A percentile compares a stretch with the other conserved stretches of the same genome.
Conservation (phyloP, 2,113 vertebrate species). For the Oreochromis tanganicae region DNA sequence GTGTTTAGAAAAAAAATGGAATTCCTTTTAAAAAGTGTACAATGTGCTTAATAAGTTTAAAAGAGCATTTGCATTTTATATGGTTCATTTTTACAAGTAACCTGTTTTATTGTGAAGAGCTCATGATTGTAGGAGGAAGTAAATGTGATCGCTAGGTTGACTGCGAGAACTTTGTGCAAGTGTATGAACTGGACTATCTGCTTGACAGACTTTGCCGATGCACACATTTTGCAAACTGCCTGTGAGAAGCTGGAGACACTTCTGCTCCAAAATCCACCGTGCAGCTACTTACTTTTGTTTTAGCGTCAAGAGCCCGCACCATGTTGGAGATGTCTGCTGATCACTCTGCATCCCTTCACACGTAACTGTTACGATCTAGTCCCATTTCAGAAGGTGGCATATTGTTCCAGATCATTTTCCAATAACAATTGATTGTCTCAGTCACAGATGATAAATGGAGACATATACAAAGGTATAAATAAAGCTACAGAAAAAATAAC, state of each 20-base stretch:
- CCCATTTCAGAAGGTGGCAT: neutral
- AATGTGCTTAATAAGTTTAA: neutral
- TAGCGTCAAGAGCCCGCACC: neutral
- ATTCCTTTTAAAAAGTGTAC: neutral
- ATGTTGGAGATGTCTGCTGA: neutral
- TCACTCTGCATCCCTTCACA: neutral
- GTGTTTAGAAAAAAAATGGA: neutral
- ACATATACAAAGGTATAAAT: neutral
- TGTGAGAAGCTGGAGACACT: neutral
- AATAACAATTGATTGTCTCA: neutral
- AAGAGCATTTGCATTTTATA: neutral
- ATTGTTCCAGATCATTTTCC: neutral
- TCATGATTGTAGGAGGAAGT: neutral
- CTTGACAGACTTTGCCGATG: neutral
- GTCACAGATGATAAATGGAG: neutral
- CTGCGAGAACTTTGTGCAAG: neutral
- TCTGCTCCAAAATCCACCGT: neutral
- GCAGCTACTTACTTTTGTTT: neutral
- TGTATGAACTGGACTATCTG: neutral
- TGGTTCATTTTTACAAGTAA: neutral
- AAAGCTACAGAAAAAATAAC: neutral
- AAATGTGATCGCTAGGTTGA: neutral
- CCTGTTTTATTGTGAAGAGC: neutral
- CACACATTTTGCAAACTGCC: neutral
- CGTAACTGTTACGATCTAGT: neutral